Conservation (phyloP, 2,797 vertebrate species). For the Eulemur coronatus region DNA sequence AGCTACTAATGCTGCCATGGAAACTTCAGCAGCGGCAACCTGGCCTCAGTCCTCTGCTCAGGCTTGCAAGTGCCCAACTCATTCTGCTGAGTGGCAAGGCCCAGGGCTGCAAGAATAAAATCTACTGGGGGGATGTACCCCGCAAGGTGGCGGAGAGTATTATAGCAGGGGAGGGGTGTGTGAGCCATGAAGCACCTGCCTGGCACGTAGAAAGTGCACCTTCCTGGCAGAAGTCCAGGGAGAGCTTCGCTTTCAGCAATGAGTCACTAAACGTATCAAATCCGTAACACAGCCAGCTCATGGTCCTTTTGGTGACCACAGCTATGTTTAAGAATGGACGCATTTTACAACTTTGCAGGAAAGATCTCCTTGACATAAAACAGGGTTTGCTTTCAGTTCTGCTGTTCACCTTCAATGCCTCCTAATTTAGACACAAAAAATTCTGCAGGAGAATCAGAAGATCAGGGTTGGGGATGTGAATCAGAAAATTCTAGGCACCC, state of each 20-base stretch:
- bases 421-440: not conserved
- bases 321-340: not conserved
- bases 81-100: not conserved
- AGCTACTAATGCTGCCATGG: not conserved
- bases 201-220: accelerated
- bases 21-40: not conserved
- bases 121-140: not conserved
- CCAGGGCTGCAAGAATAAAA: not conserved
- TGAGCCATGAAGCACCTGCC: not conserved
- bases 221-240: not conserved
- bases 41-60: accelerated
- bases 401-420: not conserved
- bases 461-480: not conserved
- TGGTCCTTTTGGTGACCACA: not conserved
- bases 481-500: not conserved
- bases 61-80: not conserved
- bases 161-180: not conserved
- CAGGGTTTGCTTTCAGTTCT: not conserved
- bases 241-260: not conserved
- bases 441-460: not conserved
- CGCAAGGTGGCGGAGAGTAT: accelerated
- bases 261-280: accelerated
- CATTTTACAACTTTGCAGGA: not conserved
- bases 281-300: accelerated
- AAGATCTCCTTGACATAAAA: not conserved